These are phyloP conservation scores for Hydractinia echinata DNA, from an alignment of 30 jellyfish, hydroid and myxozoan genomes.

Conservation along the genomic window DNA sequence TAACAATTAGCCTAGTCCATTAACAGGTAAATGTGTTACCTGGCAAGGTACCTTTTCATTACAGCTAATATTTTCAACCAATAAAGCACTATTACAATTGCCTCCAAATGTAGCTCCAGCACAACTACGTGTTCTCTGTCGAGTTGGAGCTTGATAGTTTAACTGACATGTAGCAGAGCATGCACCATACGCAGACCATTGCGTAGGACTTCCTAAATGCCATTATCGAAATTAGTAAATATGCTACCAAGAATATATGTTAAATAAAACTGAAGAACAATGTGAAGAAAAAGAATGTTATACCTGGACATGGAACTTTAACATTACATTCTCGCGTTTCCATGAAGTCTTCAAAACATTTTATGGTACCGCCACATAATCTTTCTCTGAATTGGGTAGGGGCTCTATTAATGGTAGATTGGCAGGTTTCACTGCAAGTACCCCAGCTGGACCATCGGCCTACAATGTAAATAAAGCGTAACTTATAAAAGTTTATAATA, in stretches of 20 bases:
- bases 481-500: too few species aligned
- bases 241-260: too few species aligned
- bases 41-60: too few species aligned
- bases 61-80: too few species aligned
- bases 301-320: slow-evolving; percentile 3
- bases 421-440: slow-evolving; percentile 11
- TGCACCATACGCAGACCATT: background rate
- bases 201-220: background rate
- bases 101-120: slow-evolving; percentile 19
- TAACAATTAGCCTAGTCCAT: too few species aligned
- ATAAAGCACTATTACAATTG: background rate
- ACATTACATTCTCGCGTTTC: background rate
- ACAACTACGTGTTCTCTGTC: background rate
- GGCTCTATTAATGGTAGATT: background rate
- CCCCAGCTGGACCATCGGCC: slow-evolving; percentile 2
- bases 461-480: too few species aligned
- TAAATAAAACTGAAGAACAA: too few species aligned
- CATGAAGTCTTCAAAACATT: background rate
- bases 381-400: background rate
- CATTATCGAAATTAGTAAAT: background rate
- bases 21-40: too few species aligned
- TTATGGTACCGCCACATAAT: background rate
- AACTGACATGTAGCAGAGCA: slow-evolving; percentile 19
- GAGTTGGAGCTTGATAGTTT: background rate
- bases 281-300: background rate